These are phyloP conservation scores for Stenoptilia bipunctidactyla DNA, from an alignment of 2,888 invertebrate species.

Conservation along the genomic window DNA sequence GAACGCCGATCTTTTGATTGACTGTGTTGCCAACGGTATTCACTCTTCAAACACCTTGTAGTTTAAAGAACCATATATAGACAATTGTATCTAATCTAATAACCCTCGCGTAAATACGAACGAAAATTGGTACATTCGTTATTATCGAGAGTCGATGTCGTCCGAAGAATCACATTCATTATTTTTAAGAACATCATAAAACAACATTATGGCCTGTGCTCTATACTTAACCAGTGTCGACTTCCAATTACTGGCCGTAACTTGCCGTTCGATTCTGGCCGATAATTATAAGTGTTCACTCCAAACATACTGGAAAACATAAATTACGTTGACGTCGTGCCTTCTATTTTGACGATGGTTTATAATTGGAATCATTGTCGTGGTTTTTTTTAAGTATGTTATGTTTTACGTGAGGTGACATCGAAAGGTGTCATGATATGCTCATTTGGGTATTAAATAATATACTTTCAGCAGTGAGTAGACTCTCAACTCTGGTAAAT, in stretches of 20 bases:
- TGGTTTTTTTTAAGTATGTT: neutral
- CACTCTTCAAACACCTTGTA: no score
- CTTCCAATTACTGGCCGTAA: constrained; percentile 63
- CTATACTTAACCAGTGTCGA: constrained; percentile 54
- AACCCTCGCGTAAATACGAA: neutral
- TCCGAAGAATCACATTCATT: constrained; percentile 38
- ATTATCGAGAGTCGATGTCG: constrained; percentile 24
- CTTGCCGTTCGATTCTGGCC: constrained; percentile 47
- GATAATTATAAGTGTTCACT: constrained; percentile 50
- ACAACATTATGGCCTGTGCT: constrained; percentile 32
- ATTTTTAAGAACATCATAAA: constrained; percentile 45
- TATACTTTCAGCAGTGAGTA: no score
- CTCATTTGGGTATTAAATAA: no score
- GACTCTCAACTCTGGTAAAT: no score
- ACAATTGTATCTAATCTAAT: neutral
- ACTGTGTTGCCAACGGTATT: no score
- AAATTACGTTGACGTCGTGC: constrained; percentile 27
- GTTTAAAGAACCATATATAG: no score
- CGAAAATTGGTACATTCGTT: constrained; percentile 11
- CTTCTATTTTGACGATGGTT: constrained; percentile 16
- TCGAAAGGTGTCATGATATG: neutral
- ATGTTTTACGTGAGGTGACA: constrained; percentile 2
- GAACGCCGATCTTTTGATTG: no score
- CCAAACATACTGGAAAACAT: constrained; percentile 22
- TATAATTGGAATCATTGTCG: constrained; percentile 22